Evolutionary conservation across 2,113 vertebrate species (phyloP).

Genomic region (Callospermophilus lateralis): DNA sequence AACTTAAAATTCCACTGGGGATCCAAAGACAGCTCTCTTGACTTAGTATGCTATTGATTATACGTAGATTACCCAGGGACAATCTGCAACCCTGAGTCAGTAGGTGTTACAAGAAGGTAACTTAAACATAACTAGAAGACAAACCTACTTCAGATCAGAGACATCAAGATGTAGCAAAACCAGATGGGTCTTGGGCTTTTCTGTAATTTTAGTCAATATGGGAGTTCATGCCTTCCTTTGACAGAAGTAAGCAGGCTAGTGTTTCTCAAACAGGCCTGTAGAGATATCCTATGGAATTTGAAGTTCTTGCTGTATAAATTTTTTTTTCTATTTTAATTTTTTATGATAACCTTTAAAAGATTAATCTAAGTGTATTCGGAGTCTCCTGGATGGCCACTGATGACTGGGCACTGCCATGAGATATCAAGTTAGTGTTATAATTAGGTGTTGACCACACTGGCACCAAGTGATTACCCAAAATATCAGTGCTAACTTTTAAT

Average conservation of each 20-base stretch:
- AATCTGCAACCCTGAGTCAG: background rate
- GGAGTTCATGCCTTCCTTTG: background rate
- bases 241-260: background rate
- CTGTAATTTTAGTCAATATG: background rate
- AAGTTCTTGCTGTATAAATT: background rate
- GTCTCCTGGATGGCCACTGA: background rate
- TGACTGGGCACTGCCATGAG: background rate
- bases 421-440: background rate
- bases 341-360: constrained; percentile 31
- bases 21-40: constrained; percentile 39
- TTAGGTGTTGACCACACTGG: background rate
- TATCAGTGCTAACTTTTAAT: constrained; percentile 17
- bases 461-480: background rate
- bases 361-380: constrained; percentile 20
- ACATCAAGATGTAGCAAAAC: background rate
- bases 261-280: background rate
- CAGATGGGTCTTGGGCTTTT: background rate
- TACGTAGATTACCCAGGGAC: background rate
- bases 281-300: background rate
- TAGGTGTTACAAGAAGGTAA: background rate
- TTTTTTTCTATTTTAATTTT: constrained; percentile 46
- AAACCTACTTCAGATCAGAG: background rate
- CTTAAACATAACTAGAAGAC: background rate
- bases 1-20: constrained; percentile 13
- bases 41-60: background rate